A percentile compares a stretch with the other conserved stretches of the same genome.
phyloP scores from a whole-genome alignment of 2,797 vertebrate genomes.

The Peromyscus melanophrys region DNA sequence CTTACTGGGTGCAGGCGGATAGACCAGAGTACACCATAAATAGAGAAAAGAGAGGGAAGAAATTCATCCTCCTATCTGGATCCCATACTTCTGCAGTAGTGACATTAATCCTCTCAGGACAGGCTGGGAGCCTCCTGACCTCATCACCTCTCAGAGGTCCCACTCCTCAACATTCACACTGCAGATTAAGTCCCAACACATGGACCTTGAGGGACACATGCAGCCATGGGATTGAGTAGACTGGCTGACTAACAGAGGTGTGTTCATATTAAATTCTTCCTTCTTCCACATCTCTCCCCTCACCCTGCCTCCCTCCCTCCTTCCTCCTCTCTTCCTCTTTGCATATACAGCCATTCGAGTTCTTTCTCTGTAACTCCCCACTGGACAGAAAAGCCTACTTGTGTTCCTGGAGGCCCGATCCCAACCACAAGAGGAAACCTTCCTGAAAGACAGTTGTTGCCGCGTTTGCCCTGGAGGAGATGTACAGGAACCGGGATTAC shows the following conservation, averaged over 20 bases:
- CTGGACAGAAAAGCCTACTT: not conserved
- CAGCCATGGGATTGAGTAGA: accelerated
- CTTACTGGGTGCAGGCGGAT: not conserved
- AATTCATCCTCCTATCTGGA: not conserved
- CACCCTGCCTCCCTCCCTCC: not conserved
- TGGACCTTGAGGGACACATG: not conserved
- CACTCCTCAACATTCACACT: not conserved
- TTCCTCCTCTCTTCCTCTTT: not conserved
- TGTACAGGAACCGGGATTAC: not conserved
- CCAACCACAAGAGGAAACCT: not conserved
- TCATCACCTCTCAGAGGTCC: not conserved
- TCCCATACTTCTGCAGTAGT: not conserved
- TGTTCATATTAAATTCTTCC: no score
- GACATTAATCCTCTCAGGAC: not conserved
- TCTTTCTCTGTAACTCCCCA: not conserved
- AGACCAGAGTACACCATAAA: not conserved
- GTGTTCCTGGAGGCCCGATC: not conserved
- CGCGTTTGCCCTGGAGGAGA: not conserved
- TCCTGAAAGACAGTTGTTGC: not conserved
- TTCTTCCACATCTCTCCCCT: not conserved
- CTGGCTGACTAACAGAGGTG: not conserved
- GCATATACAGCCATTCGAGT: not conserved
- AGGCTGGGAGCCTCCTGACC: not conserved
- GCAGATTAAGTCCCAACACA: no score
- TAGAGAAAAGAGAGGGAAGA: no score